phyloP scores from a whole-genome alignment of 1,140 invertebrate species.

The Brachionus koreanus region DNA sequence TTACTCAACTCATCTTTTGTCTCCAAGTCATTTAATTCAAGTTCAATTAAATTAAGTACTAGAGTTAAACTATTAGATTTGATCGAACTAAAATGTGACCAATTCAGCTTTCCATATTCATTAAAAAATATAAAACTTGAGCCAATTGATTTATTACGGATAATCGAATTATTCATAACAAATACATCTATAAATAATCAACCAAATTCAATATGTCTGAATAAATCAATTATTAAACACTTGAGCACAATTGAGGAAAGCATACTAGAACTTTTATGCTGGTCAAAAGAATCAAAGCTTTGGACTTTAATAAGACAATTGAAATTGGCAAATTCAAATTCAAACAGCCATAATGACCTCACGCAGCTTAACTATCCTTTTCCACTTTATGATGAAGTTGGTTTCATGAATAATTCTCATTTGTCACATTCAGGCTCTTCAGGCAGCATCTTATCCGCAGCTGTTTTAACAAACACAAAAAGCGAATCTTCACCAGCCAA shows the following conservation, averaged over 20 bases:
- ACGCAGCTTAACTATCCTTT: constrained; percentile 10
- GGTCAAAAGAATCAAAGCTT: neutral
- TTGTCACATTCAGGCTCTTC: neutral
- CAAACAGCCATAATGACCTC: neutral
- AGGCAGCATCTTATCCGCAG: neutral
- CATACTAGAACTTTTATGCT: neutral
- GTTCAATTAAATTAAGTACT: neutral
- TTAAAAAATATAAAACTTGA: neutral
- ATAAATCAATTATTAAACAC: constrained; percentile 5
- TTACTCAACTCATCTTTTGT: neutral
- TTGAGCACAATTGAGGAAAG: constrained; percentile 2
- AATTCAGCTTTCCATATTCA: constrained; percentile 20
- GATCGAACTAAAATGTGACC: neutral
- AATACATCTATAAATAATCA: neutral
- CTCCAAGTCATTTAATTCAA: neutral
- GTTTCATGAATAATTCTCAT: neutral
- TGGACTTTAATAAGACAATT: neutral
- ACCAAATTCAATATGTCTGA: neutral
- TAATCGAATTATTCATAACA: constrained; percentile 16
- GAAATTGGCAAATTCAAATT: neutral
- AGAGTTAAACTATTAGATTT: neutral
- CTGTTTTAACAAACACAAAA: neutral
- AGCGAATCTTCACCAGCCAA: neutral
- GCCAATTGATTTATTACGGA: neutral
- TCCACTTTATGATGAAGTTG: constrained; percentile 23